Conservation (phyloP, 2,113 vertebrate genomes). For the Anoplopoma fimbria region DNA sequence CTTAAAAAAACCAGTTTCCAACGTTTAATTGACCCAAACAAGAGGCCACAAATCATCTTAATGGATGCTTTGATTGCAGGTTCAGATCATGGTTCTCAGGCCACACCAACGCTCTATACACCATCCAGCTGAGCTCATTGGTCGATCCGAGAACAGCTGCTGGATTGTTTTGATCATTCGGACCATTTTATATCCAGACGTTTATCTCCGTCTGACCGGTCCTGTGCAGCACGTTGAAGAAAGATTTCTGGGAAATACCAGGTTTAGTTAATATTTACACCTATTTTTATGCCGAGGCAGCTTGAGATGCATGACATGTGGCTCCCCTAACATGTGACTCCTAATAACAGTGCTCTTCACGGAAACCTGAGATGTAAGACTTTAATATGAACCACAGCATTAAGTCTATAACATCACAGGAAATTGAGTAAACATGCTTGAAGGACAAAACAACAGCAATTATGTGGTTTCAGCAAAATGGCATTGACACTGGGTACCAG, state of each 20-base stretch:
- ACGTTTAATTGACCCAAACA: slow-evolving; percentile 12
- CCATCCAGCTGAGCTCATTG: slow-evolving; percentile 25
- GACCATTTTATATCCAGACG: slow-evolving; percentile 42
- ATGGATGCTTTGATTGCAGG: slow-evolving; percentile 31
- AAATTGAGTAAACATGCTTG: slow-evolving; percentile 37
- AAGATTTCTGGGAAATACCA: neutral
- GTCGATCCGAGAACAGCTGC: slow-evolving; percentile 42
- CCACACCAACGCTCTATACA: neutral
- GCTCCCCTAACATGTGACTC: neutral
- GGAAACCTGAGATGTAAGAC: slow-evolving; percentile 28
- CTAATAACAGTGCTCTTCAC: slow-evolving; percentile 31
- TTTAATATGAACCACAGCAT: slow-evolving; percentile 21
- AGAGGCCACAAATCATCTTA: slow-evolving; percentile 25
- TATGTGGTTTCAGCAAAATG: slow-evolving; percentile 39
- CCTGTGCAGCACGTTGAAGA: slow-evolving; percentile 14
- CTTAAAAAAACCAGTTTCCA: slow-evolving; percentile 9
- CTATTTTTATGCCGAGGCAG: slow-evolving; percentile 27
- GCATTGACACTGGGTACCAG: slow-evolving; percentile 1
- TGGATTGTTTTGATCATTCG: slow-evolving; percentile 47
- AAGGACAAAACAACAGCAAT: slow-evolving; percentile 33
- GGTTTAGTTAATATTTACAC: slow-evolving; percentile 10
- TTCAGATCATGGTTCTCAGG: neutral
- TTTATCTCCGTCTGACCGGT: slow-evolving; percentile 28
- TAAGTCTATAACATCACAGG: slow-evolving; percentile 19
- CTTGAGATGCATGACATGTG: neutral